These are phyloP conservation scores for Brachyptera putata DNA, from an alignment of 2,888 invertebrate species.

Conservation along the genomic window DNA sequence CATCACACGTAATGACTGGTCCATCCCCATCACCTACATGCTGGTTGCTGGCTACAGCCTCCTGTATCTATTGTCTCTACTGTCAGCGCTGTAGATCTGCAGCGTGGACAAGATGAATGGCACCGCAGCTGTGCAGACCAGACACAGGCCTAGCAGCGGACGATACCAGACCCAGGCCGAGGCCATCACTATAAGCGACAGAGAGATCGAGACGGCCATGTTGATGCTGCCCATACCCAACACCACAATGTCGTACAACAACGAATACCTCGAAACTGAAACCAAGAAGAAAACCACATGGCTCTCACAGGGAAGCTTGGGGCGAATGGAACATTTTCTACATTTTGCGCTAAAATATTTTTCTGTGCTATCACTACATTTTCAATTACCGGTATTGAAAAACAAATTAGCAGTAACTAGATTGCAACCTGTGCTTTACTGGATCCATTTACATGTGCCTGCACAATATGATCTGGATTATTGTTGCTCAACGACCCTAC, in stretches of 20 bases:
- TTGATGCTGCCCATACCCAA: conserved; percentile 45
- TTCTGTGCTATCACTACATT: too few relatives aligned
- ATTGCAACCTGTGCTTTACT: too few relatives aligned
- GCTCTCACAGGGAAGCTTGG: not conserved
- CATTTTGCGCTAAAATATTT: too few relatives aligned
- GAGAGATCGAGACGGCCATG: conserved; percentile 46
- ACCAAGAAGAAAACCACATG: not conserved
- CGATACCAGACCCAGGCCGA: conserved; percentile 49
- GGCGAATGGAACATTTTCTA: too few relatives aligned
- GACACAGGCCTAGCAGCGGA: conserved; percentile 44
- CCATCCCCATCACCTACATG: too few relatives aligned
- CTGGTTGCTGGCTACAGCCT: too few relatives aligned
- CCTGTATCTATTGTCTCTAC: not conserved
- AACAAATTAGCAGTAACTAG: too few relatives aligned
- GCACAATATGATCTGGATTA: too few relatives aligned
- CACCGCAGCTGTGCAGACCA: conserved; percentile 42
- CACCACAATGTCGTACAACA: conserved; percentile 25
- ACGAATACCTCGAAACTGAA: conserved; percentile 26
- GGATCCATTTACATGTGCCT: too few relatives aligned
- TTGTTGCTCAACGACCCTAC: too few relatives aligned
- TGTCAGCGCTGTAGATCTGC: conserved; percentile 15
- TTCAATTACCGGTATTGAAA: too few relatives aligned
- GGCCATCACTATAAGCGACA: conserved; percentile 45
- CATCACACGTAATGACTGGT: too few relatives aligned
- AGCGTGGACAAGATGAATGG: conserved; percentile 44